Evolutionary conservation across 2,888 invertebrate genomes (phyloP), one percentile per base, ranked within the genome.

Genomic region (Cerceris ruficornis): DNA sequence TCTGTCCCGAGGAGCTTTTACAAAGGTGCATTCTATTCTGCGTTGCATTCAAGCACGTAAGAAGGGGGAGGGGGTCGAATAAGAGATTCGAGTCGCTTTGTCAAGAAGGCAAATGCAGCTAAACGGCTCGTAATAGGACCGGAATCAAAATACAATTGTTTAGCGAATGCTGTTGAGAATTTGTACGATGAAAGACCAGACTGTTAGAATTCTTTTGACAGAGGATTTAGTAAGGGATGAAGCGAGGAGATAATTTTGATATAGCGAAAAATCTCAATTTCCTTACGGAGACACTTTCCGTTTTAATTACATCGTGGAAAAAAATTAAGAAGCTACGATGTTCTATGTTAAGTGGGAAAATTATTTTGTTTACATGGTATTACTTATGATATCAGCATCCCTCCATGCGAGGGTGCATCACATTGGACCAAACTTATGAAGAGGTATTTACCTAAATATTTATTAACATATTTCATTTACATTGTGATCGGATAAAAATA

Each of bases 41-140:
- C 46, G 59, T 64, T 61, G 69, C 81, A 59, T 50, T 13, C 61
- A 52, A 66, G 61, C 41, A 58, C 62, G 59, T 11, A 70, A 62
- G 52, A 49, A 57, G 50, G 66, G 59, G 66, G 65, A 61, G 64
- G 75, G 55, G 49, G 54, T 42, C 50, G 68, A 74, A 85, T 80
- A 84, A 86, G 83, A 88, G 87, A 89, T 87, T 86, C 89, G 86
- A 90, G 92, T 92, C 90, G 91, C 90, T 89, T 91, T 92, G 92
- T 91, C 91, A 91, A 92, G 87, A 92, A 92, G 92, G 92, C 92
- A 92, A 91, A 90, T 87, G 86, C 87, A 82, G 80, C 87, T 91
- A 91, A 92, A 90, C 90, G 89, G 85, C 86, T 88, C 81, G 90
- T 91, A 91, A 92, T 91, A 83, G 86, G 88, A 84, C 85, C 87